These are phyloP conservation scores for Tethea ocularis DNA, from an alignment of 2,888 invertebrate species.

Conservation along the genomic window DNA sequence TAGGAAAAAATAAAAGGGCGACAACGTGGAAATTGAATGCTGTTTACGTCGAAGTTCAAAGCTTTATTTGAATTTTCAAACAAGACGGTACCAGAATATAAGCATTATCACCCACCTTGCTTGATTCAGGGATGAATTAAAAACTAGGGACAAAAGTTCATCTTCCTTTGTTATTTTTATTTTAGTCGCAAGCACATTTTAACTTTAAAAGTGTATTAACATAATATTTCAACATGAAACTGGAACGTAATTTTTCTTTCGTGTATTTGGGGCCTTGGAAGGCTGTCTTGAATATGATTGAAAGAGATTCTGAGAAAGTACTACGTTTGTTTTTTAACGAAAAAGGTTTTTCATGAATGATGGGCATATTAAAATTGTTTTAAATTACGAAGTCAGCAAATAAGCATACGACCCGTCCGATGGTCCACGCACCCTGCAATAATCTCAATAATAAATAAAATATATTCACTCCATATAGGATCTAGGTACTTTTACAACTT, in stretches of 20 bases:
- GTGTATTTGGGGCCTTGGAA: not conserved
- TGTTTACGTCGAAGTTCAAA: constrained; percentile 8
- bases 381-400: no score
- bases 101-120: not conserved
- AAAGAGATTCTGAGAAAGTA: no score
- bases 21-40: constrained; percentile 1
- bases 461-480: no score
- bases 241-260: not conserved
- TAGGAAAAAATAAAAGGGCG: not conserved
- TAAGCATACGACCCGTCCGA: no score
- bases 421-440: no score
- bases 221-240: not conserved
- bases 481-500: no score
- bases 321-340: no score
- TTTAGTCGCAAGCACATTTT: not conserved
- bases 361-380: no score
- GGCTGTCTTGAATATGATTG: not conserved
- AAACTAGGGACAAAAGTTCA: not conserved
- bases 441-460: no score
- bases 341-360: no score
- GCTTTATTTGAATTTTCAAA: not conserved
- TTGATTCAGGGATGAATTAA: not conserved
- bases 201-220: not conserved
- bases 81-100: not conserved
- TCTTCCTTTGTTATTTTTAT: not conserved